Evolutionary conservation across 2,797 vertebrate species (phyloP).

Genomic region (Labeo calbasu): DNA sequence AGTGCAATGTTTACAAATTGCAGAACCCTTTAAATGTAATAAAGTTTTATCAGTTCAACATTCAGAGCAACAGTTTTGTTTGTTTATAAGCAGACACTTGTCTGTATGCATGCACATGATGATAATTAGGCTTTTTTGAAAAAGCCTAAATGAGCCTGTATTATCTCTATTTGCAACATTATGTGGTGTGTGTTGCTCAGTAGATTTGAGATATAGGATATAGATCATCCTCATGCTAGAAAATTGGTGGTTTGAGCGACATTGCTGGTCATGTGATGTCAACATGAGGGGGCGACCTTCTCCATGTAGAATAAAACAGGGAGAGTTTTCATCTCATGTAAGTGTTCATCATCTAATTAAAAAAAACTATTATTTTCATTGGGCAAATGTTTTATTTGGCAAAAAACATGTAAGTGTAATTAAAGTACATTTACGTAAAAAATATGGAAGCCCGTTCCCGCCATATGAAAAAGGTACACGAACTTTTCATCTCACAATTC

Average conservation of each 20-base stretch:
- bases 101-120: not conserved
- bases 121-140: not conserved
- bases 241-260: not conserved
- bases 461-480: no score
- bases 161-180: not conserved
- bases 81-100: not conserved
- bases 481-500: no score
- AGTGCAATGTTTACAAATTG: slow-evolving; percentile 15
- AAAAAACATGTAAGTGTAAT: no score
- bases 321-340: not conserved
- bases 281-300: not conserved
- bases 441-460: no score
- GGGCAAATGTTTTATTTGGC: not conserved
- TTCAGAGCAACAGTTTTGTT: not conserved
- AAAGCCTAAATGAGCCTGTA: no score
- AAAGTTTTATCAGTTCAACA: slow-evolving; percentile 19
- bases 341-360: not conserved
- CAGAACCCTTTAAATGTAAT: slow-evolving; percentile 21
- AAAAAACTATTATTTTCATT: not conserved
- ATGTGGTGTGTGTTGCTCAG: not conserved
- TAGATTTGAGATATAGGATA: not conserved
- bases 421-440: no score
- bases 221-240: not conserved
- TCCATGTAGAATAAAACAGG: not conserved
- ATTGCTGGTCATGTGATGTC: not conserved